Evolutionary conservation across 2,113 vertebrate genomes (phyloP), one percentile per base, ranked within the genome.

Genomic region (Galeopterus variegatus): DNA sequence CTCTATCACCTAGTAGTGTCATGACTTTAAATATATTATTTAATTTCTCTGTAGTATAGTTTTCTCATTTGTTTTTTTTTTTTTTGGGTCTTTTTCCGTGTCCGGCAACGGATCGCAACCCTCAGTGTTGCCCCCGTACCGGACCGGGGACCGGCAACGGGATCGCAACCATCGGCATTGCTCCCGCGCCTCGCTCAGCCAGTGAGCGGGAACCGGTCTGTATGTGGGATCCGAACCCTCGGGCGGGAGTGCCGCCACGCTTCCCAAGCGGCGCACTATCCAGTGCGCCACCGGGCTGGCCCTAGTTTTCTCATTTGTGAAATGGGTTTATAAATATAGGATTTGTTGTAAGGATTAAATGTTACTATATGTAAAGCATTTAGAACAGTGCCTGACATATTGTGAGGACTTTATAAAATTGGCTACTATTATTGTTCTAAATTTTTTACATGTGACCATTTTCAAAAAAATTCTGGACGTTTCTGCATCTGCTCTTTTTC

Each of bases 31-130:
- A 28, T 60, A 24, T 33, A 10, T 54, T 82, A 31, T n/a, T 67
- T 72, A 28, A 33, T 58, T 58, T 81, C 31, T 69, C 28, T 56
- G 15, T 62, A 14, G 24, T 82, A 0, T 72, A n/a, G 18, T 77
- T 72, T 76, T 72, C 45, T 88, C 21, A 54, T 60, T 95, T 89
- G 70, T 58, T n/a, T n/a, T n/a, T n/a, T n/a, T n/a, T n/a, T n/a
- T n/a, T n/a, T n/a, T n/a, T n/a, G n/a, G n/a, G n/a, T n/a, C n/a
- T n/a, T n/a, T n/a, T n/a, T n/a, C n/a, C n/a, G n/a, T n/a, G n/a
- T n/a, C n/a, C n/a, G n/a, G n/a, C n/a, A n/a, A n/a, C n/a, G n/a
- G n/a, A n/a, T n/a, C n/a, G n/a, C n/a, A n/a, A n/a, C n/a, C n/a
- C n/a, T n/a, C n/a, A n/a, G n/a, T n/a, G n/a, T n/a, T n/a, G n/a